A percentile compares a stretch with the other conserved stretches of the same genome.
Conservation (phyloP, 2,797 vertebrate genomes). For the Siniperca obscura region DNA sequence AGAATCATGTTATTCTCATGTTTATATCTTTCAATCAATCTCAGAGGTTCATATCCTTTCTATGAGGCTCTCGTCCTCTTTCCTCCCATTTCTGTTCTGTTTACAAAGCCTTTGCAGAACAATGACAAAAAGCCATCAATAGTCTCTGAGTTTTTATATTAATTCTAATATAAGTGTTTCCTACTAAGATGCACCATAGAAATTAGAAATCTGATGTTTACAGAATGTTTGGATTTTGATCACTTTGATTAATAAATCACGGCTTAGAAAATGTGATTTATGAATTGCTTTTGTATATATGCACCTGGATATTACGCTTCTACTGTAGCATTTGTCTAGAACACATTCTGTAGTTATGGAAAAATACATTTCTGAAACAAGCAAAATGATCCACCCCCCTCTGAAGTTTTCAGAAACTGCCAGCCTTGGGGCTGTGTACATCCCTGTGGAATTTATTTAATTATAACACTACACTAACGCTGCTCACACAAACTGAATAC, state of each 20-base stretch:
- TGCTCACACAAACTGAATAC: slow-evolving; percentile 46
- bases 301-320: background rate
- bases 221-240: background rate
- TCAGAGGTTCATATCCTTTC: background rate
- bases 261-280: background rate
- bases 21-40: slow-evolving; percentile 36
- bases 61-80: background rate
- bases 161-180: background rate
- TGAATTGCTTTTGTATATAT: background rate
- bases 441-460: slow-evolving; percentile 68
- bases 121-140: background rate
- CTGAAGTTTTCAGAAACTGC: slow-evolving; percentile 34
- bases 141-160: background rate
- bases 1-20: slow-evolving; percentile 41
- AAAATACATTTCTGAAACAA: slow-evolving; percentile 46
- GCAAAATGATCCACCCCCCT: slow-evolving; percentile 24
- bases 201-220: background rate
- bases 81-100: background rate
- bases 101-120: background rate
- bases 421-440: slow-evolving; percentile 32
- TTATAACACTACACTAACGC: slow-evolving; percentile 55
- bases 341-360: slow-evolving; percentile 6
- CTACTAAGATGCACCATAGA: background rate
- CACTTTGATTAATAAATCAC: background rate
- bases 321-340: slow-evolving; percentile 1